phyloP scores from a whole-genome alignment of 2,888 invertebrate species.

The Ganaspis brasiliensis region DNA sequence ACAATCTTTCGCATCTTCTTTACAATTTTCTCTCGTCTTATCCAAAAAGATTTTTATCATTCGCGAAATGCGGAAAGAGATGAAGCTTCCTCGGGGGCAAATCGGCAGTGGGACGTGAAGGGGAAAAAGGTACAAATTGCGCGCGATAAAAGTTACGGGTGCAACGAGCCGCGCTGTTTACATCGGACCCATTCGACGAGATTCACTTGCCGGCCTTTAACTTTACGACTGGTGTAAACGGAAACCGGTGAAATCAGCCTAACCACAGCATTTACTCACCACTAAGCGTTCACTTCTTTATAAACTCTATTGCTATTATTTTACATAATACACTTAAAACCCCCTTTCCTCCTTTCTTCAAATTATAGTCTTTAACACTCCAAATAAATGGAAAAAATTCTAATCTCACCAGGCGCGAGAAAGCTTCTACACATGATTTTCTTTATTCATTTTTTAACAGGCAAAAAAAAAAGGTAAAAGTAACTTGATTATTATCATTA shows the following conservation, averaged over 20 bases:
- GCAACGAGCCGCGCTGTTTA: constrained; percentile 38
- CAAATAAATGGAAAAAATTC: not conserved
- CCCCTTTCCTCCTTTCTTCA: not conserved
- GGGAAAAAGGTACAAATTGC: constrained; percentile 10
- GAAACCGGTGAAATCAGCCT: constrained; percentile 40
- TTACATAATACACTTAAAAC: constrained; percentile 33
- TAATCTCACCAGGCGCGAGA: not conserved
- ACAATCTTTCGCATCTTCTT: no score
- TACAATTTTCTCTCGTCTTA: no score
- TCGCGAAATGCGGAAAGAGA: constrained; percentile 21
- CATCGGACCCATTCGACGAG: constrained; percentile 22
- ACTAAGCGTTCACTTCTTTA: constrained; percentile 41
- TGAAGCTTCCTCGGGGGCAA: not conserved
- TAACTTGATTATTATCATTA: no score
- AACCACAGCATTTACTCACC: constrained; percentile 43
- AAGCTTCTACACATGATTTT: not conserved
- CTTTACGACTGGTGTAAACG: constrained; percentile 43
- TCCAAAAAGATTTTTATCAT: not conserved
- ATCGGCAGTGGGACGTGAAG: not conserved
- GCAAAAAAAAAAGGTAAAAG: no score
- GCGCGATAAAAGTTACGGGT: constrained; percentile 35
- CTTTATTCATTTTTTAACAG: no score
- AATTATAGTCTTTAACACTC: constrained; percentile 17
- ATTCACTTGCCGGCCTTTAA: constrained; percentile 37
- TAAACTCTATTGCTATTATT: constrained; percentile 36